phyloP scores from a whole-genome alignment of 2,888 invertebrate species.

The Lepidocyrtinus sp. region DNA sequence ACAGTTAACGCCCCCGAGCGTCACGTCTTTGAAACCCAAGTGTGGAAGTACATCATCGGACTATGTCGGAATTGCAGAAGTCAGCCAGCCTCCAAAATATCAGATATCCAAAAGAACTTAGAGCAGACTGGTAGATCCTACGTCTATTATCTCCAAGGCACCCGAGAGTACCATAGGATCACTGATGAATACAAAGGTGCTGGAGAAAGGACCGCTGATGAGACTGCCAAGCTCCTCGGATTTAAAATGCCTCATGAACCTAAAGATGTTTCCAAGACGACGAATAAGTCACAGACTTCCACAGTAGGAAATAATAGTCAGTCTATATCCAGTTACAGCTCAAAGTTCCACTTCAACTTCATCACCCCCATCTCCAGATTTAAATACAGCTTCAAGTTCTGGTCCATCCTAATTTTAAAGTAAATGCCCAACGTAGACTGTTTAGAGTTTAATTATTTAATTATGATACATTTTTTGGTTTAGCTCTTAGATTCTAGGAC shows the following conservation, averaged over 20 bases:
- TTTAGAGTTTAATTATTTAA: background rate
- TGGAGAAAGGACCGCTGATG: slow-evolving; percentile 83
- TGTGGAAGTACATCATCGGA: slow-evolving; percentile 64
- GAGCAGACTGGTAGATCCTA: slow-evolving; percentile 85
- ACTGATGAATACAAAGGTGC: slow-evolving; percentile 83
- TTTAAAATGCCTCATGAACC: slow-evolving; percentile 88
- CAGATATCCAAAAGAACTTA: slow-evolving; percentile 79
- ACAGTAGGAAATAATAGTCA: background rate
- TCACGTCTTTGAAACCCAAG: slow-evolving; percentile 60
- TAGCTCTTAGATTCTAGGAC: background rate
- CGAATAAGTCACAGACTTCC: slow-evolving; percentile 1
- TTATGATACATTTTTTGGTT: background rate
- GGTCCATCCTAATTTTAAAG: background rate
- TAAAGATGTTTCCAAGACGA: slow-evolving; percentile 72
- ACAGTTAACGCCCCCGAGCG: slow-evolving; percentile 49
- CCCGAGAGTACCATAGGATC: slow-evolving; percentile 81
- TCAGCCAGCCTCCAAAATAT: slow-evolving; percentile 75
- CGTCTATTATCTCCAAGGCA: slow-evolving; percentile 82
- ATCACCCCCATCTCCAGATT: background rate
- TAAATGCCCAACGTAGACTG: background rate
- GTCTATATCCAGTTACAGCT: background rate
- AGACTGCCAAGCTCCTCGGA: slow-evolving; percentile 87
- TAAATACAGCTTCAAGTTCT: background rate
- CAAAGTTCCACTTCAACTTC: background rate
- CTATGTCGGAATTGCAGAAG: slow-evolving; percentile 37